These are phyloP conservation scores for Oncorhynchus clarkii DNA, from an alignment of 2,113 vertebrate species.

Conservation along the genomic window DNA sequence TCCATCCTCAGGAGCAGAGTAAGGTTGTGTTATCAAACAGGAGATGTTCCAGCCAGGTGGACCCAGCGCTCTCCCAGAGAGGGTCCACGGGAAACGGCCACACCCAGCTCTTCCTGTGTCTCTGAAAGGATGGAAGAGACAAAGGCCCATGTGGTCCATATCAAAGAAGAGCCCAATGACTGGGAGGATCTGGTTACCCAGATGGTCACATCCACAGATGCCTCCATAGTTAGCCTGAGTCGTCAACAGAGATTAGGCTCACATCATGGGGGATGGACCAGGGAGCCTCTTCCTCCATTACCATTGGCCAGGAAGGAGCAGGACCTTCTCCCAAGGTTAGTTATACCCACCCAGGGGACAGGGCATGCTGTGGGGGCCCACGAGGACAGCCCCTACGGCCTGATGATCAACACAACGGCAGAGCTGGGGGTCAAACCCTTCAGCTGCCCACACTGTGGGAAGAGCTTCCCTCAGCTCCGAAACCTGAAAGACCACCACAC, in stretches of 20 bases:
- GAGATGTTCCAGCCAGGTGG: constrained; percentile 4
- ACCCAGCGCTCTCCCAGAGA: not conserved
- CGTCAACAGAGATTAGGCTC: not conserved
- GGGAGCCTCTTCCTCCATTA: too few species aligned
- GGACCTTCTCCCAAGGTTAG: not conserved
- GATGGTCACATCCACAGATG: constrained; percentile 14
- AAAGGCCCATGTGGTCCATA: constrained; percentile 6
- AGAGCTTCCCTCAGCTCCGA: not conserved
- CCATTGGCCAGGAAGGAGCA: not conserved
- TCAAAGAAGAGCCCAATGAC: constrained; percentile 53
- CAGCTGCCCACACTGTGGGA: constrained; percentile 16
- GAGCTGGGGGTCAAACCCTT: not conserved
- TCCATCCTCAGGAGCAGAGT: not conserved
- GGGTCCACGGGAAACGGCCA: too few species aligned
- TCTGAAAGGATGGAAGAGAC: not conserved
- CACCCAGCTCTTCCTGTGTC: too few species aligned
- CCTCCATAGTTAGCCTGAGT: not conserved
- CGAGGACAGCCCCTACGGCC: not conserved
- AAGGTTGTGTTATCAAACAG: not conserved
- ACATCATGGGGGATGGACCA: not conserved
- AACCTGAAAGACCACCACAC: not conserved
- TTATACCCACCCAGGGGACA: not conserved
- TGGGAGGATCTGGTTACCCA: not conserved
- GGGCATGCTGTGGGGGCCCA: not conserved
- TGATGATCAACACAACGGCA: not conserved